Evolutionary conservation across 2,797 vertebrate species (phyloP).

Genomic region (Peromyscus eremicus): DNA sequence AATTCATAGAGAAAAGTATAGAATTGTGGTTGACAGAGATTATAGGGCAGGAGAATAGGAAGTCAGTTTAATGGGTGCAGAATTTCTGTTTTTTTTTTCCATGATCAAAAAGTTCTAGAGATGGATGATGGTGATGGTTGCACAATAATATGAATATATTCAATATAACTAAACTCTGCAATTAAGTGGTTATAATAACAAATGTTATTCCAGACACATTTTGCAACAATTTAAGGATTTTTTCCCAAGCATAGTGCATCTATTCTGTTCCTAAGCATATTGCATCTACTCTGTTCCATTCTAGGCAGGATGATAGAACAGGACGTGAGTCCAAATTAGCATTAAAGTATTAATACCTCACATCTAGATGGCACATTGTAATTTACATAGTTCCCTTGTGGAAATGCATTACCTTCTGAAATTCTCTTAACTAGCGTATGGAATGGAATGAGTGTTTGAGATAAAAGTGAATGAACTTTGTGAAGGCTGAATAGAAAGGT

Average conservation of each 20-base stretch:
- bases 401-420: not conserved
- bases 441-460: not conserved
- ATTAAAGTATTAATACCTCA: not conserved
- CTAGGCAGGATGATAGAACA: not conserved
- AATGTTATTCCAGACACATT: not conserved
- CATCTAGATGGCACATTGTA: not conserved
- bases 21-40: not conserved
- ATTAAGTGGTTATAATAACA: not conserved
- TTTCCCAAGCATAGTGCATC: not conserved
- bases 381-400: not conserved
- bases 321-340: not conserved
- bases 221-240: not conserved
- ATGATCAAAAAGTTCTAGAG: not conserved
- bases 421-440: not conserved
- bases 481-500: not conserved
- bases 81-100: not conserved
- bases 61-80: not conserved
- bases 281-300: not conserved
- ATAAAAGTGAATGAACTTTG: not conserved
- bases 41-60: not conserved
- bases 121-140: not conserved
- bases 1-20: conserved; percentile 8
- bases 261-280: not conserved
- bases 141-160: not conserved
- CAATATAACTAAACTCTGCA: not conserved